Percentiles rank a stretch among this genome's conserved stretches.
These are phyloP conservation scores for Gulo gulo DNA, from an alignment of 2,113 vertebrate species.

Conservation along the genomic window DNA sequence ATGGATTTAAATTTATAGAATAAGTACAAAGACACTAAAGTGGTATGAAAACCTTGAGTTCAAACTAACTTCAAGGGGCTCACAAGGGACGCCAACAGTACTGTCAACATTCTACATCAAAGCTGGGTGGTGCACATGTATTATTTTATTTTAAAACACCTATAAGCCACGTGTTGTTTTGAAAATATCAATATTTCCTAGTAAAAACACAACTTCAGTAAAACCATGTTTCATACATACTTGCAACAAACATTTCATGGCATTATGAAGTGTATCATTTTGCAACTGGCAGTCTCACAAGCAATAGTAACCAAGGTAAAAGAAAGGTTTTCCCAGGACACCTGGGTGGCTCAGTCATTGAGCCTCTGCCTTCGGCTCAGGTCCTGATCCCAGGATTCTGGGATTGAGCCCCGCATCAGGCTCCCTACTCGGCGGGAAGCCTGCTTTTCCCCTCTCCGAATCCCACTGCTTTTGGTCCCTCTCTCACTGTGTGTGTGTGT, in stretches of 20 bases:
- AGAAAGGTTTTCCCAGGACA: background rate
- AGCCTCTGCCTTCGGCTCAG: too few species aligned
- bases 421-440: too few species aligned
- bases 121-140: background rate
- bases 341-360: too few species aligned
- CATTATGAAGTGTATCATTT: background rate
- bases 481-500: too few species aligned
- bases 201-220: background rate
- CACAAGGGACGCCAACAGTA: background rate
- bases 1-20: background rate
- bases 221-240: background rate
- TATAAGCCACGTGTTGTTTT: background rate
- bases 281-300: background rate
- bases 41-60: background rate
- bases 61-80: background rate
- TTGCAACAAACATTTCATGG: background rate
- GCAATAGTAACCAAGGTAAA: background rate
- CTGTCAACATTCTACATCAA: background rate
- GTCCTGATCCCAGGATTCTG: too few species aligned
- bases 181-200: background rate
- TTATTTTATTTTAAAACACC: background rate
- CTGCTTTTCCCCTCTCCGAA: too few species aligned
- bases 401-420: too few species aligned
- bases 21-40: background rate
- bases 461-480: too few species aligned